Base-by-base conservation (phyloP, 2,797 vertebrate genomes). In the Oophaga sylvatica region DNA sequence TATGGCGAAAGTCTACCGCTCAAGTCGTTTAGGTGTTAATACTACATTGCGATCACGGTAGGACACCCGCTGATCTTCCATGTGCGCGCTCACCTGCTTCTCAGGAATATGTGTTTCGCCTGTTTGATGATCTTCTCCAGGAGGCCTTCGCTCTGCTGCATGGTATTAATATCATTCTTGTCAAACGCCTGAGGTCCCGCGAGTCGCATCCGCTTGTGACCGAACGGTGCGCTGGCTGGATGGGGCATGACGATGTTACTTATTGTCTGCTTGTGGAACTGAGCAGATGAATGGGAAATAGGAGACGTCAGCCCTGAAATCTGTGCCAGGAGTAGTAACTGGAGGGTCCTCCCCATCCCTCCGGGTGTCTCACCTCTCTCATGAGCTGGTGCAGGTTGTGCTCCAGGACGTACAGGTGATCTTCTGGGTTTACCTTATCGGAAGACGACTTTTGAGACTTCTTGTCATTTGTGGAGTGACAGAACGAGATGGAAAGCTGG, bases 61-160 rank as follows among this genome's bases (percentile, higher is more conserved):
- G 7, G 20, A 65, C 0, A 22, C 9, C 62, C 11, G 12, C 48
- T 67, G 29, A 2, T 19, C 17, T 9, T 20, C 20, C 71, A 2
- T 11, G 59, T 29, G 29, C 45, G 17, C 81, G 68, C 92, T 60
- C 87, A 99, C 98, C 98, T 97, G 94, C 97, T 96, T 19, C 98
- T 96, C 78, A 99, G 94, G 91, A 99, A 99, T 89, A 99, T 97
- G 92, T 99, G 98, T 80, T 99, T 99, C 90, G 98, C 98, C 92
- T 99, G 98, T 90, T 99, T 99, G 93, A 99, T 97, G 91, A 99
- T 99, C 92, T 99, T 99, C 93, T 99, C 98, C 92, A 99, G 94
- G 76, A 99, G 96, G 5, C 98, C 98, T 90, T 99, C 97, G 5
- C 89, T 96, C 0, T 97, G 96, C 91, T 99, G 97, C 89, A 98